These are phyloP conservation scores for Cochlearius cochlearius DNA, from an alignment of 2,113 vertebrate species.

Conservation along the genomic window DNA sequence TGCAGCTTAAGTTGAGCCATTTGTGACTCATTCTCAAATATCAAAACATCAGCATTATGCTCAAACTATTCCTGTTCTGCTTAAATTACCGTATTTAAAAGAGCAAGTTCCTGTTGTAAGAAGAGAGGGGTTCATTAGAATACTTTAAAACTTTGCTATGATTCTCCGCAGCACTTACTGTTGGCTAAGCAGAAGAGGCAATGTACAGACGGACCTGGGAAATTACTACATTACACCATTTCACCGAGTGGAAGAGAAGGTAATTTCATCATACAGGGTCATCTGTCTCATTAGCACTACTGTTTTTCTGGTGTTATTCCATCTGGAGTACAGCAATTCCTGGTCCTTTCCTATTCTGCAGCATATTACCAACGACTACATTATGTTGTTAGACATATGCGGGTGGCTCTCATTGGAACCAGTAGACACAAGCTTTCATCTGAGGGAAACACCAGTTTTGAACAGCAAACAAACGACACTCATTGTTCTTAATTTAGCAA, in stretches of 20 bases:
- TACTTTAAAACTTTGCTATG: not conserved
- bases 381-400: not conserved
- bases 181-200: not conserved
- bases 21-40: not conserved
- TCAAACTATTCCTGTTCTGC: not conserved
- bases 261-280: not conserved
- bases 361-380: not conserved
- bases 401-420: not conserved
- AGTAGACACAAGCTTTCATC: not conserved
- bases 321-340: not conserved
- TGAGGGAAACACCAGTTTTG: not conserved
- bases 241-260: not conserved
- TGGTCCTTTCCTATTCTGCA: not conserved
- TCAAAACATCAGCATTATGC: not conserved
- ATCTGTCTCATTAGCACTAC: not conserved
- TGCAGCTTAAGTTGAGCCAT: not conserved
- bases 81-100: not conserved
- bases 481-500: not conserved
- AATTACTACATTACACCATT: not conserved
- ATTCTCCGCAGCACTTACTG: not conserved
- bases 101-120: not conserved
- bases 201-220: not conserved
- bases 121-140: not conserved
- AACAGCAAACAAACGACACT: not conserved
- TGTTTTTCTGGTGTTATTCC: not conserved